phyloP scores from a whole-genome alignment of 2,113 vertebrate species.

The Hemibagrus wyckioides region DNA sequence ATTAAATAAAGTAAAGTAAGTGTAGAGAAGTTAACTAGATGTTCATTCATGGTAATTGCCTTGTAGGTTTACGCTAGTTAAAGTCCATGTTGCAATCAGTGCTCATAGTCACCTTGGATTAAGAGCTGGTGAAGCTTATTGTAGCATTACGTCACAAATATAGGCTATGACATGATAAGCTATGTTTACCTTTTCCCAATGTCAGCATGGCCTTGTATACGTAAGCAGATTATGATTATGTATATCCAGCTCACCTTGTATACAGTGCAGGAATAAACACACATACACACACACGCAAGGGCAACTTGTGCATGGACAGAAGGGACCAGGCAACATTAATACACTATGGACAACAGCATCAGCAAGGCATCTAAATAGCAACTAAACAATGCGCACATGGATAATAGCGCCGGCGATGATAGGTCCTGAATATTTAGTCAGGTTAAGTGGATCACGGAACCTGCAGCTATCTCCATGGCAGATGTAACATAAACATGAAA shows the following conservation, averaged over 20 bases:
- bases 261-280: background rate
- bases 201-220: slow-evolving; percentile 17
- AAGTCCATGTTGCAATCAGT: background rate
- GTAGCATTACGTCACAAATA: slow-evolving; percentile 61
- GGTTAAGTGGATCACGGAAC: background rate
- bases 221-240: slow-evolving; percentile 46
- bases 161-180: slow-evolving; percentile 7
- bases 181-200: slow-evolving; percentile 12
- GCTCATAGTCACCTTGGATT: slow-evolving; percentile 69
- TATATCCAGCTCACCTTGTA: slow-evolving; percentile 31
- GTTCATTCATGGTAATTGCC: background rate
- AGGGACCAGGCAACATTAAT: background rate
- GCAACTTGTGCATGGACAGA: background rate
- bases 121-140: slow-evolving; percentile 46
- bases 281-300: background rate
- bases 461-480: background rate
- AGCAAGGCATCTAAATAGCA: background rate
- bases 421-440: background rate
- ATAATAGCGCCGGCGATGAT: background rate
- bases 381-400: background rate
- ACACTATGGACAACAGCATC: background rate
- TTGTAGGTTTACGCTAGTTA: background rate
- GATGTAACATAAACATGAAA: background rate
- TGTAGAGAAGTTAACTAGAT: background rate
- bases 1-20: background rate